Percentiles rank a stretch among this genome's conserved stretches.
Conservation (phyloP, 2,888 invertebrate genomes). For the Halocaridina rubra region DNA sequence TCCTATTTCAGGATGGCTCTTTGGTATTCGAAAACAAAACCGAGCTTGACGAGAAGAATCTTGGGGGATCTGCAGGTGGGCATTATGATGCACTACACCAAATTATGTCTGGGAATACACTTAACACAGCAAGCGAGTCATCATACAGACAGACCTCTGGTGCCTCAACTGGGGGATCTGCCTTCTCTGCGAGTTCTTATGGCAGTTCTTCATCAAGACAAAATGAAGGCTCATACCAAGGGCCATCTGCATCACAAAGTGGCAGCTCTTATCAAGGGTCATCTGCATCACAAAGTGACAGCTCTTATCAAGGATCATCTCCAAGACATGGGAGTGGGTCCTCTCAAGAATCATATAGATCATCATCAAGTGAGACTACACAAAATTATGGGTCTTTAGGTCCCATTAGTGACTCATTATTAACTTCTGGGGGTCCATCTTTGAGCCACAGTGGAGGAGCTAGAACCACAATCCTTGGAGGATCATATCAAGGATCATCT, state of each 20-base stretch:
- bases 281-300: background rate
- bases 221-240: too few species aligned
- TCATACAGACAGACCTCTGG: background rate
- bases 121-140: slow-evolving; percentile 34
- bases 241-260: background rate
- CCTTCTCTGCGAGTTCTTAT: background rate
- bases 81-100: slow-evolving; percentile 50
- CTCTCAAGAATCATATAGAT: background rate
- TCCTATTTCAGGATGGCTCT: slow-evolving; percentile 50
- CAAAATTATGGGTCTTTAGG: background rate
- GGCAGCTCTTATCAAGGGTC: slow-evolving; percentile 4
- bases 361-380: too few species aligned
- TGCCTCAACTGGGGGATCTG: background rate
- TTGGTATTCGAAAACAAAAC: slow-evolving; percentile 55
- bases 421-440: background rate
- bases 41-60: slow-evolving; percentile 43
- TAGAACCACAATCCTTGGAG: background rate
- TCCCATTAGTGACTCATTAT: background rate
- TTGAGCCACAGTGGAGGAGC: background rate
- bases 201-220: background rate
- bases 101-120: slow-evolving; percentile 49
- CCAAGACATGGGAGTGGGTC: background rate
- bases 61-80: background rate
- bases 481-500: background rate
- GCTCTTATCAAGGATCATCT: background rate